Base-by-base conservation (phyloP, 1,140 invertebrate species). In the Geopemphigus sp. region DNA sequence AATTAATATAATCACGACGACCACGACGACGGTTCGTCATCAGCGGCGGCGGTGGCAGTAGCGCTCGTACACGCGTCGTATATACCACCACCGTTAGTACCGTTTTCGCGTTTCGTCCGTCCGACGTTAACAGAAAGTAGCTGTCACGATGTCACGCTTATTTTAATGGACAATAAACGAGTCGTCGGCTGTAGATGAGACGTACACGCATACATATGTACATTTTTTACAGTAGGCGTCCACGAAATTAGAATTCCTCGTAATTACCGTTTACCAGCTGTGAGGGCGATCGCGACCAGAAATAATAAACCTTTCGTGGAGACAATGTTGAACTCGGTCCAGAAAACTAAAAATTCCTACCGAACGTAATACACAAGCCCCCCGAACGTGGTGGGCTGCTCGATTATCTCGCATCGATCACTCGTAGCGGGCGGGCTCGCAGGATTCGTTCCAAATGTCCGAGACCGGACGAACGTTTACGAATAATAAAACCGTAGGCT, bases 141-240 rank as follows among this genome's bases (percentile, higher is more conserved):
- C n/a, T 17, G 73, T 76, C 56, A 76, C 56, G 57, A 3, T 50
- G 39, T 45, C 39, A 45, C 39, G 39, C n/a, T 78, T 78, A 78
- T 78, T 78, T 78, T 78, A 78, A 63, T n/a, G 57, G 39, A 78
- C 24, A 29, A 78, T 78, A 50, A 78, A 78, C 74, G 19, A 78
- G 57, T 78, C 57, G 57, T 63, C 39, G 19, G 39, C 10, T 32
- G 47, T n/a, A 29, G 47, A 5, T 47, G 22, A 15, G 39, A n/a
- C 17, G 39, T n/a, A n/a, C n/a, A n/a, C n/a, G n/a, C n/a, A n/a
- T n/a, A n/a, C 32, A 8, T 39, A 8, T 39, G 3, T 39, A 39
- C 8, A 39, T 39, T 4, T 39, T 4, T 39, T 68, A 17, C 14
- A 63, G n/a, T 47, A 5, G 56, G 26, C 22, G 39, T 57, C 15